Evolutionary conservation across 2,797 vertebrate genomes (phyloP).

Genomic region (Lophius americanus): DNA sequence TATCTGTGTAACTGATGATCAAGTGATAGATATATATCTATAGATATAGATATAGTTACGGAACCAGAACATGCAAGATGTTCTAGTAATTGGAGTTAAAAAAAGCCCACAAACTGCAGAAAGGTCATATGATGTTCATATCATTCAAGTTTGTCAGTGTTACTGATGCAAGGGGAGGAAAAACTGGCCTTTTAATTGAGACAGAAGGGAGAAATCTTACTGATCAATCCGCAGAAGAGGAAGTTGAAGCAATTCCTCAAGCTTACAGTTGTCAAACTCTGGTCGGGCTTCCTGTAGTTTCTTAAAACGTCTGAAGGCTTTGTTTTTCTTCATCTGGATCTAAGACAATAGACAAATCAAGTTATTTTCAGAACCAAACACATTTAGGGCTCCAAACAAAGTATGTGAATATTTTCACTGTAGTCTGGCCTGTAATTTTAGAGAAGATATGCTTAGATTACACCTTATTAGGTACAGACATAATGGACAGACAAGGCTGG

Average conservation of each 20-base stretch:
- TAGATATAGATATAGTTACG: background rate
- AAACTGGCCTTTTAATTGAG: background rate
- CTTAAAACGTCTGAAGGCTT: conserved; percentile 88
- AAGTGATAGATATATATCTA: no score
- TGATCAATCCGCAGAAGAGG: conserved; percentile 86
- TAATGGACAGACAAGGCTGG: no score
- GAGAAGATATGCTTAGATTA: no score
- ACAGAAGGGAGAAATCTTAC: conserved; percentile 79
- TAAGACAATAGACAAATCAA: conserved; percentile 46
- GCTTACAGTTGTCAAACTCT: conserved; percentile 82
- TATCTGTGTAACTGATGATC: no score
- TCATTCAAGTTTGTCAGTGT: no score
- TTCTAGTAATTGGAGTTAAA: background rate
- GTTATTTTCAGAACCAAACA: background rate
- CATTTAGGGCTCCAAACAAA: no score
- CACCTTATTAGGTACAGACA: no score
- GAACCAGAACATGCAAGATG: background rate
- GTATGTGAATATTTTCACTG: no score
- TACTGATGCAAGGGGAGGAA: background rate
- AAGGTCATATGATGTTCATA: no score
- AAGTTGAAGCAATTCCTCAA: conserved; percentile 89
- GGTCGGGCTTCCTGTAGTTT: conserved; percentile 90
- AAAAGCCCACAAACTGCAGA: background rate
- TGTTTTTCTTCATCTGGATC: conserved; percentile 89
- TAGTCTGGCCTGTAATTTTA: no score